These are phyloP conservation scores for Protonemura montana DNA, from an alignment of 2,888 invertebrate genomes.

Conservation along the genomic window DNA sequence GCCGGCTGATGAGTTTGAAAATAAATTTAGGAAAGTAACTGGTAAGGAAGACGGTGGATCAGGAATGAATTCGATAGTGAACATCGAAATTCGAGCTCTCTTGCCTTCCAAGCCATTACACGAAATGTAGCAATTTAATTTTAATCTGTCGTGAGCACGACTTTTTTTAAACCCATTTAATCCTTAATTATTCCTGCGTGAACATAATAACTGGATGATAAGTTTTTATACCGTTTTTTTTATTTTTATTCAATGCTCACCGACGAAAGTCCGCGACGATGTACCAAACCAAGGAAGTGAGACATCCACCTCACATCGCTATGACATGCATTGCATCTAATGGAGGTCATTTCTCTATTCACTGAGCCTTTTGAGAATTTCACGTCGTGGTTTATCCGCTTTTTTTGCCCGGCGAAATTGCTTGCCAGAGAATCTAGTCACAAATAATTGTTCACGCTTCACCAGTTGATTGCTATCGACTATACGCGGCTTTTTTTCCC, in stretches of 20 bases:
- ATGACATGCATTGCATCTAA: not conserved
- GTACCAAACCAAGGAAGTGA: not conserved
- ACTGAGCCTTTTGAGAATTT: not conserved
- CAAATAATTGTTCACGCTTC: constrained; percentile 5
- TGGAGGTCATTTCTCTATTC: not conserved
- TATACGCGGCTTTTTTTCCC: not conserved
- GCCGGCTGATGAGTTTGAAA: not conserved
- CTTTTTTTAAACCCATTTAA: constrained; percentile 21
- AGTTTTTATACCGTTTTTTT: not conserved
- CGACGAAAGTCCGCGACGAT: not conserved
- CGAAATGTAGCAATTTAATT: not conserved
- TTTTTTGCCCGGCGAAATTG: not conserved
- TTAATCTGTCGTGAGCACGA: constrained; percentile 28
- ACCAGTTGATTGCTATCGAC: not conserved
- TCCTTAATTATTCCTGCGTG: constrained; percentile 33
- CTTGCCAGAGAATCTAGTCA: not conserved
- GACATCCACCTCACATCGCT: not conserved
- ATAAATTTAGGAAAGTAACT: not conserved
- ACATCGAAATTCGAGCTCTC: not conserved
- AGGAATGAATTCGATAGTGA: not conserved
- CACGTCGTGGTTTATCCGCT: not conserved
- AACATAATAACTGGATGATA: constrained; percentile 18
- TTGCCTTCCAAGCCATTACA: not conserved
- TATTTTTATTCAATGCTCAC: no score
- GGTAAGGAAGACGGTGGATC: not conserved